A percentile compares a stretch with the other conserved stretches of the same genome.
phyloP scores from a whole-genome alignment of 2,888 invertebrate genomes.

The Schizaphis graminum region DNA sequence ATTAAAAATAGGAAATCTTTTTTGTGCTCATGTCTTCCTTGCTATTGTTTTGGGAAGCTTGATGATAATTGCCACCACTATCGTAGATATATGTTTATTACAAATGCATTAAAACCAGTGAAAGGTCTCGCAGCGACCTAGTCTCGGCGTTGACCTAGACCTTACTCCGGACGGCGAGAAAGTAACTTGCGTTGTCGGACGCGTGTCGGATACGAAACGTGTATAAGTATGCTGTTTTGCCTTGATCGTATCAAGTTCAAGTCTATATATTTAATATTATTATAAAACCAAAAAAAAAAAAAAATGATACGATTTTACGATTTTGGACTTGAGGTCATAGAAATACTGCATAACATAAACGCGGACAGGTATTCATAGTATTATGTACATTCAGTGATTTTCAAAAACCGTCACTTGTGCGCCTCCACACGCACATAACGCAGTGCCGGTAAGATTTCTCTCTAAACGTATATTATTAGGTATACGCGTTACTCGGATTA shows the following conservation, averaged over 20 bases:
- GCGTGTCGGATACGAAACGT: neutral
- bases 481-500: neutral
- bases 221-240: neutral
- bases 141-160: constrained; percentile 53
- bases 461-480: neutral
- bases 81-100: neutral
- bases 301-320: neutral
- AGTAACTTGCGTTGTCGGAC: constrained; percentile 19
- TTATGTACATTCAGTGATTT: neutral
- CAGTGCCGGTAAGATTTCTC: neutral
- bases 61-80: neutral
- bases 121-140: constrained; percentile 53
- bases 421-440: neutral
- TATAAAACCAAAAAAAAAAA: neutral
- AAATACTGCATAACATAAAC: neutral
- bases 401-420: neutral
- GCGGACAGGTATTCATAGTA: neutral
- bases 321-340: neutral
- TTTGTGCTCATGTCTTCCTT: neutral
- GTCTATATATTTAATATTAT: neutral
- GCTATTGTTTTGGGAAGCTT: neutral
- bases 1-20: neutral
- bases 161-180: constrained; percentile 53
- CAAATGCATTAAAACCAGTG: constrained; percentile 42
- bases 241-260: neutral